phyloP scores from a whole-genome alignment of 2,888 invertebrate species.

The Euzophera pinguis region DNA sequence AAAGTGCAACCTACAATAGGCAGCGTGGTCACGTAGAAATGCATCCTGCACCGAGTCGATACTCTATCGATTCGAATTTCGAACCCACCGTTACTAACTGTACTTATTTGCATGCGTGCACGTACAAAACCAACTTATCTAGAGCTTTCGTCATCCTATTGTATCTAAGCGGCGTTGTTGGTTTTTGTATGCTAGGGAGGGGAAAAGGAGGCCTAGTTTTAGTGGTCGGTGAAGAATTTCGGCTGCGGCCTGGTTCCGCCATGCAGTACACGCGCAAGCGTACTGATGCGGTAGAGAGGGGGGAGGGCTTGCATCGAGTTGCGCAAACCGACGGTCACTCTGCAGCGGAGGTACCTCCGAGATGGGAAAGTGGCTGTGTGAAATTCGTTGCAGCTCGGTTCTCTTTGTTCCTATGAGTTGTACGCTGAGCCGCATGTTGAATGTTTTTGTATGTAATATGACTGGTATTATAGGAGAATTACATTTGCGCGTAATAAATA shows the following conservation, averaged over 20 bases:
- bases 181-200: slow-evolving; percentile 26
- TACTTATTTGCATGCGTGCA: slow-evolving; percentile 77
- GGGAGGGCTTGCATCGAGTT: slow-evolving; percentile 70
- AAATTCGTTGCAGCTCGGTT: not conserved
- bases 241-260: slow-evolving; percentile 76
- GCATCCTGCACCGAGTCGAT: slow-evolving; percentile 33
- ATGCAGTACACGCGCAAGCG: slow-evolving; percentile 76
- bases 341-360: slow-evolving; percentile 45
- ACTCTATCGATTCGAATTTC: slow-evolving; percentile 57
- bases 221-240: slow-evolving; percentile 55
- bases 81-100: slow-evolving; percentile 53
- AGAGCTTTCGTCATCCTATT: slow-evolving; percentile 44
- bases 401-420: not conserved
- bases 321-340: slow-evolving; percentile 71
- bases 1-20: not conserved
- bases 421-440: not conserved
- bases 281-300: slow-evolving; percentile 37
- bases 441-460: not conserved
- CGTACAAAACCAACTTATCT: slow-evolving; percentile 41
- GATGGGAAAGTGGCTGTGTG: slow-evolving; percentile 27
- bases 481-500: not conserved
- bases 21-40: not conserved
- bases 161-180: slow-evolving; percentile 24
- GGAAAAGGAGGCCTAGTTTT: slow-evolving; percentile 46
- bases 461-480: not conserved